These are phyloP conservation scores for Xylota sylvarum DNA, from an alignment of 2,888 invertebrate genomes.

Conservation along the genomic window DNA sequence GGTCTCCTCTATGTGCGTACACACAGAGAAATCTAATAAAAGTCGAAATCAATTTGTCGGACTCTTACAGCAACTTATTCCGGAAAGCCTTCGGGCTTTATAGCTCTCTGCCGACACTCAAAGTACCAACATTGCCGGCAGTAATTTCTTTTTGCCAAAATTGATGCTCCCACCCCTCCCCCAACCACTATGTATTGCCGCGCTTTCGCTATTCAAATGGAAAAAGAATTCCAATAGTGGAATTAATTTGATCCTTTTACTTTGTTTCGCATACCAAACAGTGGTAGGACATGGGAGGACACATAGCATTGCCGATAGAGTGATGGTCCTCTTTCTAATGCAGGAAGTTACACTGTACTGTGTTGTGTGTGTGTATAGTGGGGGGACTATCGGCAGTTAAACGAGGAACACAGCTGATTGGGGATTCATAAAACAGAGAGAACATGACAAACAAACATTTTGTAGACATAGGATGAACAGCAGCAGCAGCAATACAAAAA, in stretches of 20 bases:
- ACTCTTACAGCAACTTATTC: constrained; percentile 69
- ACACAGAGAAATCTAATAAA: constrained; percentile 72
- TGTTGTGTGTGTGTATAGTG: neutral
- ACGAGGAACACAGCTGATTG: constrained; percentile 59
- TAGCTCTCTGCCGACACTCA: constrained; percentile 54
- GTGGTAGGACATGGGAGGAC: constrained; percentile 11
- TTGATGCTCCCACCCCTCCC: constrained; percentile 34
- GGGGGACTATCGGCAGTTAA: constrained; percentile 11
- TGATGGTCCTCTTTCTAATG: constrained; percentile 42
- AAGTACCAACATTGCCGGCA: constrained; percentile 72
- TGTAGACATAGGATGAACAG: constrained; percentile 8
- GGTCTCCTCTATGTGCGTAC: constrained; percentile 25
- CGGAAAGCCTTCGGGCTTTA: constrained; percentile 68
- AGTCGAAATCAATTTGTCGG: constrained; percentile 76
- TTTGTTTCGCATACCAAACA: constrained; percentile 76
- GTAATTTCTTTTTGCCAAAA: constrained; percentile 72
- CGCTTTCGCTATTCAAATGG: constrained; percentile 52
- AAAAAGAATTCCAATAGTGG: constrained; percentile 75
- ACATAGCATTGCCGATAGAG: neutral
- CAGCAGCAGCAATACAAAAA: neutral
- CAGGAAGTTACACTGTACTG: constrained; percentile 54
- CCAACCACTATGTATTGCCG: neutral
- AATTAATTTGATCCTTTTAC: constrained; percentile 77
- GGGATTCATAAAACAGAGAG: constrained; percentile 53
- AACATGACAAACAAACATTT: constrained; percentile 71